These are phyloP conservation scores for Dinomys branickii DNA, from an alignment of 2,113 vertebrate genomes.

Conservation along the genomic window DNA sequence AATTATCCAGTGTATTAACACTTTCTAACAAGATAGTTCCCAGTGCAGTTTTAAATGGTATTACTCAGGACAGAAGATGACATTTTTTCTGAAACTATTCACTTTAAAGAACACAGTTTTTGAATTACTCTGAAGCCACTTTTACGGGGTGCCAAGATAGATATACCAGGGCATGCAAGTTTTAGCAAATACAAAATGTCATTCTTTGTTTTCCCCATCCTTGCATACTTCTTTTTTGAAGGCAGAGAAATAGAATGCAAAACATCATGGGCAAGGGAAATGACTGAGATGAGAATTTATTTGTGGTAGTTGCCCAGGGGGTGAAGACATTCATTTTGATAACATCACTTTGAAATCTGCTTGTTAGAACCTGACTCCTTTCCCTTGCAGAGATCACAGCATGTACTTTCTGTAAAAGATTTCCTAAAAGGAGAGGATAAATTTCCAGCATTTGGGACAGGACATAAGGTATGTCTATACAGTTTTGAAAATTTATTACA, in stretches of 20 bases:
- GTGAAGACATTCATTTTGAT: neutral
- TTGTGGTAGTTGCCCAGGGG: neutral
- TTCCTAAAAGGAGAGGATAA: constrained; percentile 52
- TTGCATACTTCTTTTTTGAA: neutral
- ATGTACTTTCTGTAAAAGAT: constrained; percentile 34
- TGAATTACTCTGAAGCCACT: neutral
- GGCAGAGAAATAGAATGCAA: neutral
- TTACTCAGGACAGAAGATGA: neutral
- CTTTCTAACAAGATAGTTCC: neutral
- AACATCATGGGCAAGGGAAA: neutral
- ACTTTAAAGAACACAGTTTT: neutral
- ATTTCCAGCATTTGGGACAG: constrained; percentile 2
- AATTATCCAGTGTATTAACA: neutral
- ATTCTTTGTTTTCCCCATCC: neutral
- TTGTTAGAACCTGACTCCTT: constrained; percentile 46
- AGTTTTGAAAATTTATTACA: constrained; percentile 67
- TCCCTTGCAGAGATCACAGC: neutral
- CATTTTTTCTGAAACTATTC: neutral
- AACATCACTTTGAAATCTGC: neutral
- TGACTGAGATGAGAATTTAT: neutral
- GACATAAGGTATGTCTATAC: constrained; percentile 72
- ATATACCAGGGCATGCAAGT: neutral
- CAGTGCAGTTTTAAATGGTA: constrained; percentile 6
- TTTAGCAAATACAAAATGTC: neutral
- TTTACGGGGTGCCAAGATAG: neutral